Percentiles rank a stretch among this genome's conserved stretches.
Evolutionary conservation across 2,113 vertebrate species (phyloP).

Genomic region (Elaphurus davidianus): DNA sequence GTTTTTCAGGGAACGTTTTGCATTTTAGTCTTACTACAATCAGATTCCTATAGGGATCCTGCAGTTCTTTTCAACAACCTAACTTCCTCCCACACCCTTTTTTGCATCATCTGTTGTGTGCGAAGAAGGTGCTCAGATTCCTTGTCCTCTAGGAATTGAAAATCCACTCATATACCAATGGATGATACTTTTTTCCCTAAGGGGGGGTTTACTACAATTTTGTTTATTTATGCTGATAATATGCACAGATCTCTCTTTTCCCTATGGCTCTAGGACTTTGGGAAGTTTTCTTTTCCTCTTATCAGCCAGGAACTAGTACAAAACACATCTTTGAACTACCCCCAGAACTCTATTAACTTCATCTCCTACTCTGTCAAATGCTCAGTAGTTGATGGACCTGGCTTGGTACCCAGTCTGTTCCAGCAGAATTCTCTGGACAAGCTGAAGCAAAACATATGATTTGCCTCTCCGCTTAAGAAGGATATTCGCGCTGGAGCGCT

Average conservation of each 20-base stretch:
- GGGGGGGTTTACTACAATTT: neutral
- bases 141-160: neutral
- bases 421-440: neutral
- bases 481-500: neutral
- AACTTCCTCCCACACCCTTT: neutral
- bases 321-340: neutral
- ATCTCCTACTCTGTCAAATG: neutral
- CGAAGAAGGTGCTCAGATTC: neutral
- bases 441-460: neutral
- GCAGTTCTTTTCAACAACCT: neutral
- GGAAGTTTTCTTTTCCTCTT: neutral
- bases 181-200: neutral
- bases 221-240: neutral
- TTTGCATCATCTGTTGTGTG: neutral
- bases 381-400: neutral
- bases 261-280: neutral
- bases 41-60: neutral
- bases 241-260: neutral
- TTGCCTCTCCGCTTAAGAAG: neutral
- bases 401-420: neutral
- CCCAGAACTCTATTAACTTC: neutral
- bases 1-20: neutral
- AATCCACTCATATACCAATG: neutral
- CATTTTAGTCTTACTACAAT: neutral
- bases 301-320: neutral